Percentiles rank a stretch among this genome's conserved stretches.
These are phyloP conservation scores for Taenioides sp. DNA, from an alignment of 2,797 vertebrate species.

Conservation along the genomic window DNA sequence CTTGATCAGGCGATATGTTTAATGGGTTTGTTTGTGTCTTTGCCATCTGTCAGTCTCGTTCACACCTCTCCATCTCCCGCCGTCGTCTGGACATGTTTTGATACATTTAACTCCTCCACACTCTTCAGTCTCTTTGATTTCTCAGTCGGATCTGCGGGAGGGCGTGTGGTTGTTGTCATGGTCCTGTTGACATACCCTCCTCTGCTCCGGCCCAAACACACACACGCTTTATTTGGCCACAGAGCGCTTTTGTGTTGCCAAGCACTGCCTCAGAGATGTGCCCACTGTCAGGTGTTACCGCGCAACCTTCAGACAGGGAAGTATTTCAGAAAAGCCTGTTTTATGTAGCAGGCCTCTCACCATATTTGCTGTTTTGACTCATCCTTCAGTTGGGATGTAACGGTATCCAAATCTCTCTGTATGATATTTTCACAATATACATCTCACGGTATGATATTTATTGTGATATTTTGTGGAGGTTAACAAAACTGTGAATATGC, in stretches of 20 bases:
- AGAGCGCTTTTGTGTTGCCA: conserved; percentile 20
- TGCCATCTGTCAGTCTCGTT: conserved; percentile 1
- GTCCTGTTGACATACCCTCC: conserved; percentile 43
- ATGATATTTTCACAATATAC: no score
- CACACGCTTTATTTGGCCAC: conserved; percentile 6
- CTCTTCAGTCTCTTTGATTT: conserved; percentile 44
- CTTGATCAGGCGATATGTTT: not conserved
- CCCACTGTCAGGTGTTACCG: conserved; percentile 28
- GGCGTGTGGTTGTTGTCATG: conserved; percentile 32
- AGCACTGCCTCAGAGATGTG: conserved; percentile 10
- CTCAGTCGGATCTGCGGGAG: conserved; percentile 17
- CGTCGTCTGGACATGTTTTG: conserved; percentile 28
- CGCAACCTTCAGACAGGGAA: conserved; percentile 22
- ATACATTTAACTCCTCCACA: conserved; percentile 34
- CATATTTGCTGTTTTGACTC: no score
- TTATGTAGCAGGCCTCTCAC: not conserved
- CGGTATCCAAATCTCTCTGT: no score
- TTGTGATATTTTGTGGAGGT: no score
- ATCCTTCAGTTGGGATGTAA: no score
- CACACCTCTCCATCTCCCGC: conserved; percentile 1
- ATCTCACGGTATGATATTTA: no score
- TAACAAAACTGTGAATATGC: no score
- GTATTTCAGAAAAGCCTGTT: conserved; percentile 1
- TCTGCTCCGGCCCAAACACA: conserved; percentile 13
- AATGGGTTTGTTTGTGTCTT: conserved; percentile 5